phyloP scores from a whole-genome alignment of 2,113 vertebrate genomes.

The Pelvicachromis taeniatus region DNA sequence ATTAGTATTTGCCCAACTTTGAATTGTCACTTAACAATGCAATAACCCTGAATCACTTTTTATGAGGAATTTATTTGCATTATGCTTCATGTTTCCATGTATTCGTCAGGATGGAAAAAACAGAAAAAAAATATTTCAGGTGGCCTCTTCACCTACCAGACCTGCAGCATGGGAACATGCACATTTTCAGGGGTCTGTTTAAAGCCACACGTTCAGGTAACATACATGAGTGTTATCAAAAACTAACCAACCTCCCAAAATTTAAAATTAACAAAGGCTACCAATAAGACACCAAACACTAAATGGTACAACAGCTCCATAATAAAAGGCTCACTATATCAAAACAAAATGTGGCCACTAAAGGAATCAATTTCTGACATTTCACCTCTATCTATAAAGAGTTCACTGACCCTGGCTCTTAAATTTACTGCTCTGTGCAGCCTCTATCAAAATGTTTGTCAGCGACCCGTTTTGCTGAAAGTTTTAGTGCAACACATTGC shows the following conservation, averaged over 20 bases:
- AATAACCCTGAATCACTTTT: neutral
- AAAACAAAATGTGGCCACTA: slow-evolving; percentile 65
- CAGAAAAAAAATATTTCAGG: neutral
- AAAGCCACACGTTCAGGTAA: neutral
- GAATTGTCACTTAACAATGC: neutral
- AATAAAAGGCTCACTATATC: slow-evolving; percentile 54
- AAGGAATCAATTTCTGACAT: slow-evolving; percentile 74
- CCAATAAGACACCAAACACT: neutral
- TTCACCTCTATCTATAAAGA: slow-evolving; percentile 65
- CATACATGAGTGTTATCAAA: neutral
- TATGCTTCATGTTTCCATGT: neutral
- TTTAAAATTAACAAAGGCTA: neutral
- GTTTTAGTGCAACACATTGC: slow-evolving; percentile 65
- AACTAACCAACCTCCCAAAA: neutral
- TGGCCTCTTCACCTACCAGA: neutral
- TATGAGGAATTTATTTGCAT: neutral
- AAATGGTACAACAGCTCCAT: slow-evolving; percentile 15
- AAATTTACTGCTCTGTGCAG: slow-evolving; percentile 62
- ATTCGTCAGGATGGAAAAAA: neutral
- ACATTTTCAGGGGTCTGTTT: neutral
- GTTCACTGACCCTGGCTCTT: slow-evolving; percentile 63
- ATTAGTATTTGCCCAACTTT: neutral
- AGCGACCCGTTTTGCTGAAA: slow-evolving; percentile 50
- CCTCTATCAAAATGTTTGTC: slow-evolving; percentile 65
- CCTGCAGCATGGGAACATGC: neutral